phyloP scores from a whole-genome alignment of 2,113 vertebrate genomes.

The Nannospalax galili region DNA sequence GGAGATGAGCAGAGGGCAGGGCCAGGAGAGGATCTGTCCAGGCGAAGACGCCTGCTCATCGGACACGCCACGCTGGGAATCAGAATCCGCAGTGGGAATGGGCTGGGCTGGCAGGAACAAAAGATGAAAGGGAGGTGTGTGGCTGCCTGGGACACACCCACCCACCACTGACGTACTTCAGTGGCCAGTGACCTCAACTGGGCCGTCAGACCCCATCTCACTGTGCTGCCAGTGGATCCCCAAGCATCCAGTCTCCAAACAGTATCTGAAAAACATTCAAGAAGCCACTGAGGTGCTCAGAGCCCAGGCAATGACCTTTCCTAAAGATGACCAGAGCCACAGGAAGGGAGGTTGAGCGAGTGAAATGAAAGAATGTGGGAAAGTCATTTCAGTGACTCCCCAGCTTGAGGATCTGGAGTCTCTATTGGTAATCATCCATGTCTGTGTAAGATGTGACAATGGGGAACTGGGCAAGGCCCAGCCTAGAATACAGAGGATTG shows the following conservation, averaged over 20 bases:
- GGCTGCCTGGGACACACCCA: constrained; percentile 56
- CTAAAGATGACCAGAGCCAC: not conserved
- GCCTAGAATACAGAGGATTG: not conserved
- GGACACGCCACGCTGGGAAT: constrained; percentile 81
- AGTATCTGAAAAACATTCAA: not conserved
- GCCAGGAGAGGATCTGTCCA: constrained; percentile 75
- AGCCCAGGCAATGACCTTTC: not conserved
- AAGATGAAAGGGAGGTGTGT: constrained; percentile 74
- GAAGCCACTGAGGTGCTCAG: not conserved
- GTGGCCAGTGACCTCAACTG: constrained; percentile 61
- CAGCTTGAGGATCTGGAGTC: not conserved
- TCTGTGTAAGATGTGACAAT: not conserved
- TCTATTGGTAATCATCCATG: not conserved
- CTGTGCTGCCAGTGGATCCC: not conserved
- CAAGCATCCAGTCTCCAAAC: not conserved
- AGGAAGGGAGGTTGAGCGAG: not conserved
- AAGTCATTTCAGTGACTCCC: not conserved
- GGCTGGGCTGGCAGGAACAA: constrained; percentile 76
- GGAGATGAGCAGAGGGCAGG: constrained; percentile 78
- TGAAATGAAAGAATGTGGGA: not conserved
- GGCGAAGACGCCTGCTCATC: constrained; percentile 80
- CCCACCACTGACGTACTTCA: constrained; percentile 69
- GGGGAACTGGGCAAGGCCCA: not conserved
- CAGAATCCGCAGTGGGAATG: constrained; percentile 75
- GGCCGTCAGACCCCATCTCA: constrained; percentile 36